Base-by-base conservation (phyloP, 1,140 invertebrate species). In the Aphaenogaster floridana region DNA sequence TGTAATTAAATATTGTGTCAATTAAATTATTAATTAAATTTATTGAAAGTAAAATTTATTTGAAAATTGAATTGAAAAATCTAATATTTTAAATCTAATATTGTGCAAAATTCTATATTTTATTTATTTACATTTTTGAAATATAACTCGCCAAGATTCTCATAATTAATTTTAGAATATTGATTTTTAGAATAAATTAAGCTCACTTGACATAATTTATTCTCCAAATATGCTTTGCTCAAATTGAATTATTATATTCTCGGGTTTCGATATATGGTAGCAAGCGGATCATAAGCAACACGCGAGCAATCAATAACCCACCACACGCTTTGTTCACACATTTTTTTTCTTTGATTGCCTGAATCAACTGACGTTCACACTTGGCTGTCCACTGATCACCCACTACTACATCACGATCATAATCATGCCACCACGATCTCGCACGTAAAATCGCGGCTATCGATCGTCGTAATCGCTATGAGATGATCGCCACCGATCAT, bases 321-420 rank as follows among this genome's bases (percentile, higher is more conserved):
- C 68, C 54, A 59, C 68, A 72, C 68, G 80, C 80, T 83, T 83
- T 83, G 21, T 59, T 45, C 39, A 72, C 52, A 83, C 57, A 48
- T 21, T 45, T 36, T 72, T 68, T 72, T 68, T 0, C 59, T 50
- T 34, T 68, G 28, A 39, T 68, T 54, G 71, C 80, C 36, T 83
- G 57, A 81, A 74, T 77, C 71, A 66, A 88, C 68, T 80, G 68
- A n/a, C 54, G 39, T 86, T 83, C 52, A 87, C 86, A 76, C 42
- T 74, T 83, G 68, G 80, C 80, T 83, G 68, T 54, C 34, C 61
- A 80, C 61, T 21, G 61, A 66, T 36, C 42, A 17, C 11, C 15
- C 39, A 45, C 50, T 28, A 54, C 34, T 52, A 74, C 50, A 79
- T 88, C 86, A 91, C 76, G 50, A 76, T 84, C 48, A 34, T 88